Evolutionary conservation across 2,888 invertebrate genomes (phyloP).

Genomic region (Ditula angustiorana): DNA sequence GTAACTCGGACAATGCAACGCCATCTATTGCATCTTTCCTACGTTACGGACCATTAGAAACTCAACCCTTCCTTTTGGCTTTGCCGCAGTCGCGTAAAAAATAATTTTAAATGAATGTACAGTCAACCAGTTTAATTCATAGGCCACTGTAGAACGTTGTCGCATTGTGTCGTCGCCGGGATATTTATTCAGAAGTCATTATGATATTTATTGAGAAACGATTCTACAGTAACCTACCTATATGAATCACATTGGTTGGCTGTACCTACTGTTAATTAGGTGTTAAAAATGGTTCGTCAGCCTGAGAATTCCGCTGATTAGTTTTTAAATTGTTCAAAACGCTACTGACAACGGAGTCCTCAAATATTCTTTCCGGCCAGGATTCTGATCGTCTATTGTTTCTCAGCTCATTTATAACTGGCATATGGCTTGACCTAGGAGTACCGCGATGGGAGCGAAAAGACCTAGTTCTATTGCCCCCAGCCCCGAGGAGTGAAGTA

Average conservation of each 20-base stretch:
- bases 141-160: too few species aligned
- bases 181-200: too few species aligned
- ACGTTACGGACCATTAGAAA: too few species aligned
- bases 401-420: conserved; percentile 57
- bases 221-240: too few species aligned
- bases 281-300: conserved; percentile 74
- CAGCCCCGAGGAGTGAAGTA: conserved; percentile 84
- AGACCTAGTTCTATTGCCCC: conserved; percentile 62
- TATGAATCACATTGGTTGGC: background rate
- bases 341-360: conserved; percentile 72
- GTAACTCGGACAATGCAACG: too few species aligned
- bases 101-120: too few species aligned
- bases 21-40: too few species aligned
- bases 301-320: conserved; percentile 64
- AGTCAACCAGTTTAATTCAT: too few species aligned
- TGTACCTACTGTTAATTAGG: conserved; percentile 62
- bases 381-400: conserved; percentile 66
- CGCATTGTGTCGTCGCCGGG: too few species aligned
- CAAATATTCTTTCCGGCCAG: conserved; percentile 77
- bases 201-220: too few species aligned
- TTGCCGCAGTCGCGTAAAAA: too few species aligned
- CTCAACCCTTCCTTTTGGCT: too few species aligned
- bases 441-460: conserved; percentile 70
- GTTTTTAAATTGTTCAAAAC: conserved; percentile 70
- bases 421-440: conserved; percentile 67